These are phyloP conservation scores for Phalanger gymnotis DNA, from an alignment of 2,797 vertebrate species.

Conservation along the genomic window DNA sequence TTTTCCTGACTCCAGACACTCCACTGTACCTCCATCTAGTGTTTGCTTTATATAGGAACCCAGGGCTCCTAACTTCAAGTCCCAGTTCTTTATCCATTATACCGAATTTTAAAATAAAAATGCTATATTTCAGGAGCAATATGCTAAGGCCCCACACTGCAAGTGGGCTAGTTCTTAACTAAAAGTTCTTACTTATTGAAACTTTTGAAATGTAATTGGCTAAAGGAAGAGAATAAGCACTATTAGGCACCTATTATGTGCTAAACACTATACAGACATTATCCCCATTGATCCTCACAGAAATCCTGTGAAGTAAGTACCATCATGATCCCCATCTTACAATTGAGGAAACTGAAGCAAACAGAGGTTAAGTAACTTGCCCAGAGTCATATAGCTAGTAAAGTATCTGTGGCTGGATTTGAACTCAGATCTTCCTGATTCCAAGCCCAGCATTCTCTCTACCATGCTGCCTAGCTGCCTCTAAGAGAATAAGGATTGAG, in stretches of 20 bases:
- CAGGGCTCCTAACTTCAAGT: neutral
- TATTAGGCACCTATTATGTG: neutral
- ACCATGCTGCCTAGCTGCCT: neutral
- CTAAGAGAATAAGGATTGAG: neutral
- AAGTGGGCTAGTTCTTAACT: neutral
- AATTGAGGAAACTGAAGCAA: neutral
- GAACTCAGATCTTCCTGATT: neutral
- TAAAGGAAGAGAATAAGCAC: neutral
- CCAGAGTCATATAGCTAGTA: neutral
- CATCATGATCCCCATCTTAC: neutral
- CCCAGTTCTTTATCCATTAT: neutral
- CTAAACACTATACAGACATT: neutral
- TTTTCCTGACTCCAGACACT: neutral
- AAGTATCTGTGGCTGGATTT: neutral
- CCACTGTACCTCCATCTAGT: neutral
- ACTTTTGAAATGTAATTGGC: neutral
- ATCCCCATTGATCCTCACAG: neutral
- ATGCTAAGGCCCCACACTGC: neutral
- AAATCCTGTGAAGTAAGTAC: neutral
- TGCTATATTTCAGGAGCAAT: neutral
- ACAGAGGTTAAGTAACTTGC: neutral
- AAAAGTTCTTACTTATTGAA: too few species aligned
- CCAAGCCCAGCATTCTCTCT: neutral
- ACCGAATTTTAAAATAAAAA: neutral
- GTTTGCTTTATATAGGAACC: neutral